These are phyloP conservation scores for Cydia strobilella DNA, from an alignment of 1,140 invertebrate species.

Conservation along the genomic window DNA sequence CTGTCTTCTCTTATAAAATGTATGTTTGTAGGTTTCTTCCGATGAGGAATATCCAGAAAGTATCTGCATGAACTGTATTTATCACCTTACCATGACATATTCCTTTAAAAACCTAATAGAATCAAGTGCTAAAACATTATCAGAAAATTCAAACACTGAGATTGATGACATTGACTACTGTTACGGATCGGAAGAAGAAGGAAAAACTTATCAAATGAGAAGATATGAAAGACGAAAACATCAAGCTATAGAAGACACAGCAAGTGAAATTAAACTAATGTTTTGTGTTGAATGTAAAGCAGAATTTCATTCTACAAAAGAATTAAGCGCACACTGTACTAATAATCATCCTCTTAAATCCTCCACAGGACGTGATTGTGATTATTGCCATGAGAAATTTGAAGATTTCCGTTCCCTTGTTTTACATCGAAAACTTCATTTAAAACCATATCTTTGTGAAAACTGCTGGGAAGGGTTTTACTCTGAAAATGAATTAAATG, in stretches of 20 bases:
- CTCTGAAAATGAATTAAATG: conserved; percentile 51
- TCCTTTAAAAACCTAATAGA: conserved; percentile 74
- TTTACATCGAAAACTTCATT: conserved; percentile 69
- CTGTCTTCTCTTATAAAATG: neutral
- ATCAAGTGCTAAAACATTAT: conserved; percentile 59
- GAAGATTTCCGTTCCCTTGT: conserved; percentile 72
- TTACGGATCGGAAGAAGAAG: conserved; percentile 58
- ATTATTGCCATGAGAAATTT: conserved; percentile 76
- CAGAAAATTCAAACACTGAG: conserved; percentile 47
- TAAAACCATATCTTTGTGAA: conserved; percentile 72
- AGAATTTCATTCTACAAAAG: conserved; percentile 57
- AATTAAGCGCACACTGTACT: conserved; percentile 62
- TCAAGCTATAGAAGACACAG: conserved; percentile 36
- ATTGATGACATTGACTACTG: conserved; percentile 55
- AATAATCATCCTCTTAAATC: conserved; percentile 61
- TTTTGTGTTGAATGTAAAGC: conserved; percentile 72
- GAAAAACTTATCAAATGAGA: conserved; percentile 40
- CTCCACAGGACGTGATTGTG: conserved; percentile 65
- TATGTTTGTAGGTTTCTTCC: conserved; percentile 56
- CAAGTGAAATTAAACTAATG: conserved; percentile 46
- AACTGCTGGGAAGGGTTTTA: conserved; percentile 76
- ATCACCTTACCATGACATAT: conserved; percentile 69
- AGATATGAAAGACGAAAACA: conserved; percentile 34
- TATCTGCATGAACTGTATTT: conserved; percentile 72
- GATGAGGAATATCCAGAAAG: conserved; percentile 59